Base-by-base conservation (phyloP, 2,797 vertebrate genomes). In the Hemibagrus guttatus region DNA sequence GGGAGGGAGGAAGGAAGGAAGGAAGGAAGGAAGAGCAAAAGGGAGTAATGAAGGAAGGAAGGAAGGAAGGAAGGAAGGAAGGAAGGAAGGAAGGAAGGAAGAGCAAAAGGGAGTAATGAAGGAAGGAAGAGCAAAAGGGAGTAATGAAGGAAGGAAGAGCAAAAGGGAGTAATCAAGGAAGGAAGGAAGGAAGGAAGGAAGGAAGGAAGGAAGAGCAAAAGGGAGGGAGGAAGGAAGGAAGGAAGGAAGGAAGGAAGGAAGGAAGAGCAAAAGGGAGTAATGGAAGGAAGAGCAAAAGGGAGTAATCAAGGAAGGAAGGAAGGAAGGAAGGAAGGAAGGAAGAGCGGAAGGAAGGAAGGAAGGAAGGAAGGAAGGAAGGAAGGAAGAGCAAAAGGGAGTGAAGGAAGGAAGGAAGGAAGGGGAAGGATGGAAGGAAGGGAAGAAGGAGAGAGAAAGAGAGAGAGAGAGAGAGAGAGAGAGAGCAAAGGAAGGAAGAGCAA, bases 231-330 rank as follows among this genome's bases (percentile, higher is more conserved):
- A 49, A 2, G 11, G 7, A 16, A 11, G 2, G 2, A n/a, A n/a
- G 23, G 23, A 16, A 4, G 12, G 7, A 71, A 3, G 0, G 7
- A 71, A 0, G 6, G 11, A 46, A 7, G 8, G 35, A 39, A 39
- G 74, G 42, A 72, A 72, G 46, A 12, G 68, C 19, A 26, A 42
- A 46, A 46, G 26, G 4, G 69, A n/a, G n/a, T n/a, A n/a, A 49
- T 6, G 6, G 12, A 49, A 2, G 19, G 19, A 39, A 3, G 3
- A 1, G 13, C 0, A 2, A 17, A 17, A 6, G 9, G 9, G 3
- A 17, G 17, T 0, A 19, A 28, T 5, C 1, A 49, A 68, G 13
- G 72, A 1, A 52, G 26, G 13, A 26, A 39, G 35, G 35, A 28
- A 2, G 72, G 14, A 31, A 56, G 16, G 52, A 17, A 23, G 14